Evolutionary conservation across 2,797 vertebrate species (phyloP).

Genomic region (Denticeps clupeoides): DNA sequence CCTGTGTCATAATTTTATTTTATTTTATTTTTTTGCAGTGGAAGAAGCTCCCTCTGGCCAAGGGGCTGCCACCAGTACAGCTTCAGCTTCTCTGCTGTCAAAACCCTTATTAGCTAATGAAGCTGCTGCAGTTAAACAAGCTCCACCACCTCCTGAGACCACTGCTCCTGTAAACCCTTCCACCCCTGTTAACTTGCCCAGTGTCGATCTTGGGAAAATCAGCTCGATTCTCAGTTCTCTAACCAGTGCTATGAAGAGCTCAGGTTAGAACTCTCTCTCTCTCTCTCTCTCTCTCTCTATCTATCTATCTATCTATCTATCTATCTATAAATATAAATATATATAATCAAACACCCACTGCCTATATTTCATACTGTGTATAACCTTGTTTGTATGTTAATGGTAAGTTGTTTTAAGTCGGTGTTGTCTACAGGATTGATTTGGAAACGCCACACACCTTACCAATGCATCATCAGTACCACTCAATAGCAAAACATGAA

Average conservation of each 20-base stretch:
- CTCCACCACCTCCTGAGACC: not conserved
- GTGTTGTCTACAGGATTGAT: no score
- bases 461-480: no score
- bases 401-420: no score
- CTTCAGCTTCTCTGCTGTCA: slow-evolving; percentile 12
- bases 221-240: slow-evolving; percentile 90
- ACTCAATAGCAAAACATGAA: no score
- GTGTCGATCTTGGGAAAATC: slow-evolving; percentile 86
- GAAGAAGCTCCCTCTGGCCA: slow-evolving; percentile 48
- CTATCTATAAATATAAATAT: no score
- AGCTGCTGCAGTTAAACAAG: slow-evolving; percentile 16
- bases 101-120: slow-evolving; percentile 27
- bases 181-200: slow-evolving; percentile 58
- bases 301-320: no score
- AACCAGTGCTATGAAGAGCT: slow-evolving; percentile 81
- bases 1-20: no score
- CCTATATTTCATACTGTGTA: no score
- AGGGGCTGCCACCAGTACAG: slow-evolving; percentile 19
- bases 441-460: no score
- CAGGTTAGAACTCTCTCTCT: slow-evolving; percentile 80
- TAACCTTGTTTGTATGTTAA: no score
- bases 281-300: no score
- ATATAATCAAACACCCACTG: no score
- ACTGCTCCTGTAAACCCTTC: slow-evolving; percentile 2
- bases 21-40: slow-evolving; percentile 47